phyloP scores from a whole-genome alignment of 2,888 invertebrate species.

The Athalia cordata region DNA sequence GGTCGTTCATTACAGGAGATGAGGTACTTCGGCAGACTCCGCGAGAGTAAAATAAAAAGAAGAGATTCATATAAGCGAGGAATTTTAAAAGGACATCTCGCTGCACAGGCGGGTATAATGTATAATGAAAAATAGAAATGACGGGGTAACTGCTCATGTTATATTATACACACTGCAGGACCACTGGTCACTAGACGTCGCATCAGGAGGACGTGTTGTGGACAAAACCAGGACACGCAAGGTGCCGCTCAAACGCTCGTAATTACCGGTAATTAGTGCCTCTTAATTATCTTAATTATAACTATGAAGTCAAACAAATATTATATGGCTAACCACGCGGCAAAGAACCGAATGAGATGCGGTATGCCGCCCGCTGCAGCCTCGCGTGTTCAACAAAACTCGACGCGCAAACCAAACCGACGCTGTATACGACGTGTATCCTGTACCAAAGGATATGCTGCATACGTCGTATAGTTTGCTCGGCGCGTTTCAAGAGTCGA shows the following conservation, averaged over 20 bases:
- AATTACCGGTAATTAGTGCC: slow-evolving; percentile 67
- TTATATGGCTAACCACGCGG: slow-evolving; percentile 51
- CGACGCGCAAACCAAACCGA: too few species aligned
- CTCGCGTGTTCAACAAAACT: slow-evolving; percentile 38
- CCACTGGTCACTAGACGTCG: not conserved
- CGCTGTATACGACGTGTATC: not conserved
- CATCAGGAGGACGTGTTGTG: slow-evolving; percentile 4
- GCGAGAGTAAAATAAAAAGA: not conserved
- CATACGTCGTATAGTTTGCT: not conserved
- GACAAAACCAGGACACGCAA: slow-evolving; percentile 56
- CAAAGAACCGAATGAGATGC: slow-evolving; percentile 57
- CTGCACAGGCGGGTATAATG: too few species aligned
- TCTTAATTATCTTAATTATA: slow-evolving; percentile 67
- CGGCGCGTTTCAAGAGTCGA: slow-evolving; percentile 57
- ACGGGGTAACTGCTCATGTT: slow-evolving; percentile 23
- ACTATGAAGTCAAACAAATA: slow-evolving; percentile 64
- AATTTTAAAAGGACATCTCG: slow-evolving; percentile 16
- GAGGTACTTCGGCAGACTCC: not conserved
- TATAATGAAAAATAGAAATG: slow-evolving; percentile 42
- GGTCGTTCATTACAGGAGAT: slow-evolving; percentile 4
- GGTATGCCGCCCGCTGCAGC: slow-evolving; percentile 11
- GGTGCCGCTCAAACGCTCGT: slow-evolving; percentile 58
- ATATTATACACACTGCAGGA: not conserved
- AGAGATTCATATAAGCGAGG: not conserved
- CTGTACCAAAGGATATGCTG: slow-evolving; percentile 46